Evolutionary conservation across 2,113 vertebrate species (phyloP).

Genomic region (Delphinus delphis): DNA sequence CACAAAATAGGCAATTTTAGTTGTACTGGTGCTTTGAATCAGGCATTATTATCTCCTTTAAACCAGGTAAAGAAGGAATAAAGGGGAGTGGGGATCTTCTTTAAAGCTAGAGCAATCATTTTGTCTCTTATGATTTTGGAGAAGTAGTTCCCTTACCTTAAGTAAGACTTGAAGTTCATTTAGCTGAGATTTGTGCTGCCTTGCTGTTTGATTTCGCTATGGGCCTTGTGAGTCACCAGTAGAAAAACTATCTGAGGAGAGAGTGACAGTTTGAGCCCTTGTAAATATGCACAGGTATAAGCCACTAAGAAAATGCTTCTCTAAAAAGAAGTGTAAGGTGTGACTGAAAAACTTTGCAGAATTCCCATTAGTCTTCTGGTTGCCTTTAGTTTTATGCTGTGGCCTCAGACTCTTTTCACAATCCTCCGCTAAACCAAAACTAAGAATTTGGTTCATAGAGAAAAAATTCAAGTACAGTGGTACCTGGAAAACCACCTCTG

Average conservation of each 20-base stretch:
- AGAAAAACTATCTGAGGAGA: not conserved
- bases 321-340: not conserved
- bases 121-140: slow-evolving; percentile 40
- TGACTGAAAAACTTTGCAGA: not conserved
- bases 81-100: accelerated
- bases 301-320: not conserved
- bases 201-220: not conserved
- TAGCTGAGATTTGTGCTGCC: not conserved
- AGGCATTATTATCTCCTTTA: not conserved
- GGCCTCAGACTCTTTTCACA: not conserved
- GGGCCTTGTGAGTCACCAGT: not conserved
- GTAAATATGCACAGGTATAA: not conserved
- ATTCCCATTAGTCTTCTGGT: not conserved
- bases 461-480: not conserved
- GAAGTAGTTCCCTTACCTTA: not conserved
- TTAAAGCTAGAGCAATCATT: not conserved
- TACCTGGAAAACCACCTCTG: not conserved
- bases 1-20: slow-evolving; percentile 65
- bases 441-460: slow-evolving; percentile 25
- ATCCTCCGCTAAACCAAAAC: not conserved
- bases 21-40: slow-evolving; percentile 18
- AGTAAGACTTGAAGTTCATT: not conserved
- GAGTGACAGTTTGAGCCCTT: not conserved
- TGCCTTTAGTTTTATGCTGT: slow-evolving; percentile 20
- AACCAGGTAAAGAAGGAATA: not conserved